Percentiles rank a stretch among this genome's conserved stretches.
Evolutionary conservation across 1,140 invertebrate genomes (phyloP).

Genomic region (Drosophila obscura): DNA sequence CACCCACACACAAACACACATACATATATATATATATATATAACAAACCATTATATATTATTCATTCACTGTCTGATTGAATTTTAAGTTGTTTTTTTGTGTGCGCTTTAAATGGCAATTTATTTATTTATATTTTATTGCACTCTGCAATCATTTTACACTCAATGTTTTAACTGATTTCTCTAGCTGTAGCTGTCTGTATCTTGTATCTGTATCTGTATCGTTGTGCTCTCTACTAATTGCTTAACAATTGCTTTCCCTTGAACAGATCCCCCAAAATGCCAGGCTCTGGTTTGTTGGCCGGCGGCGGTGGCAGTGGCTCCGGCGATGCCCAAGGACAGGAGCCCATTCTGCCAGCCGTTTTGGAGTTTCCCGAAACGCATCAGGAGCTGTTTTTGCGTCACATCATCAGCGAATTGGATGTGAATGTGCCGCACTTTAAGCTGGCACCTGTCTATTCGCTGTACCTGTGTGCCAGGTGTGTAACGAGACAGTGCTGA

Average conservation of each 20-base stretch:
- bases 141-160: slow-evolving; percentile 1
- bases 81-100: slow-evolving; percentile 21
- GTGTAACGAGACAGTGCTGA: slow-evolving; percentile 20
- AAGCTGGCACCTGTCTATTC: slow-evolving; percentile 97
- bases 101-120: slow-evolving; percentile 31
- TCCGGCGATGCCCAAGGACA: slow-evolving; percentile 85
- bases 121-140: slow-evolving; percentile 3
- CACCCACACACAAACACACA: slow-evolving; percentile 28
- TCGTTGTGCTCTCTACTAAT: slow-evolving; percentile 37
- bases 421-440: slow-evolving; percentile 92
- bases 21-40: not conserved
- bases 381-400: slow-evolving; percentile 95
- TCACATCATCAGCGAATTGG: slow-evolving; percentile 93
- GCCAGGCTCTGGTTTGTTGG: slow-evolving; percentile 59
- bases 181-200: slow-evolving; percentile 1
- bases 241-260: slow-evolving; percentile 39
- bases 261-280: slow-evolving; percentile 70
- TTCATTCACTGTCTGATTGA: slow-evolving; percentile 29
- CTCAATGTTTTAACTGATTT: slow-evolving; percentile 38
- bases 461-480: slow-evolving; percentile 94
- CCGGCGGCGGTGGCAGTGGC: slow-evolving; percentile 64
- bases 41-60: slow-evolving; percentile 10
- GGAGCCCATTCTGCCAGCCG: slow-evolving; percentile 96
- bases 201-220: slow-evolving; percentile 10
- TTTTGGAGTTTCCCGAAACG: slow-evolving; percentile 97